Base-by-base conservation (phyloP, 2,797 vertebrate species). In the Sitta carolinensis region DNA sequence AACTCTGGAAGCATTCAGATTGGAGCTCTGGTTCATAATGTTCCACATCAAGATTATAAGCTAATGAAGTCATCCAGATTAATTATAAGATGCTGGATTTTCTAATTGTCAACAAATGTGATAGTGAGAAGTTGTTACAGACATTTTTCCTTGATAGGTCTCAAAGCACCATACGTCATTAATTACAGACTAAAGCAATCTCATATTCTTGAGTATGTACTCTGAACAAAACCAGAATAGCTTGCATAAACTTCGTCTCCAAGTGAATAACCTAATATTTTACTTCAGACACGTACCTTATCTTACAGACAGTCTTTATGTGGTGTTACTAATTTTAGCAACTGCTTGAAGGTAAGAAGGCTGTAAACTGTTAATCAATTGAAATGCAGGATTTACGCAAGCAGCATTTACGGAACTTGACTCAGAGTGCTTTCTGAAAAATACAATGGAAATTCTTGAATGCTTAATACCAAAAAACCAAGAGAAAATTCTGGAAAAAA, bases 301-400 rank as follows among this genome's bases (percentile, higher is more conserved):
- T 32, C 68, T 76, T 76, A 61, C 67, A 93, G 89, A 91, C 61
- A 61, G 32, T 4, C 73, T 91, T 90, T 84, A 79, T 87, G 50
- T 61, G 30, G 8, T 27, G 27, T 74, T 95, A 59, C 90, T 87
- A 89, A 95, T 87, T 95, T 93, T 96, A 94, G 75, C 75, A 74
- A 74, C 40, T 25, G 40, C 52, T 84, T 59, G 80, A 70, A 92
- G 36, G 43, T 69, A 90, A 68, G 59, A 58, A 70, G 34, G 42
- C 25, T 94, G 72, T 90, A 93, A 92, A 92, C 54, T 80, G 50
- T 74, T 96, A 73, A 88, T 90, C 76, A 89, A 40, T 67, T 38
- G 48, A 89, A 92, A 82, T 50, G 84, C 26, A 63, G 26, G 61
- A 87, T 95, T 91, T 95, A 93, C 3, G 7, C 67, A 84, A 84